Conservation (phyloP, 2,113 vertebrate genomes). For the Leptodactylus fuscus region DNA sequence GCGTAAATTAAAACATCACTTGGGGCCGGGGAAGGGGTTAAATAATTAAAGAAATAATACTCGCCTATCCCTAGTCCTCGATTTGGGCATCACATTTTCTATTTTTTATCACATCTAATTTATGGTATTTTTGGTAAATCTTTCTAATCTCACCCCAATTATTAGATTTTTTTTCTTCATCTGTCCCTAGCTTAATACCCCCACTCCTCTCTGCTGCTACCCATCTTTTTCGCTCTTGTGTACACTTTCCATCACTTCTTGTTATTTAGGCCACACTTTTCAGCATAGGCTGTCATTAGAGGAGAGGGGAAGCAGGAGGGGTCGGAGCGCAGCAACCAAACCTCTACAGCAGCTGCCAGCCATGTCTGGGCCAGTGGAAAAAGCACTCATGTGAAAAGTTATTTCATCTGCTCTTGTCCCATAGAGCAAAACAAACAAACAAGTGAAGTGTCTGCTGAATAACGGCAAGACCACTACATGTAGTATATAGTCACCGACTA, state of each 20-base stretch:
- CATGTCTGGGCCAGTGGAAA: slow-evolving; percentile 7
- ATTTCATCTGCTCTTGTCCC: slow-evolving; percentile 13
- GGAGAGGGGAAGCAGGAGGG: background rate
- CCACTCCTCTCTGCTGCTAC: background rate
- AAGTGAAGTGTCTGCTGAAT: background rate
- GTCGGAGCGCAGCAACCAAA: background rate
- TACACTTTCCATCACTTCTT: background rate
- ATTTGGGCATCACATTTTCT: no score
- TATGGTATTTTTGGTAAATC: background rate
- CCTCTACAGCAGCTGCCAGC: slow-evolving; percentile 5
- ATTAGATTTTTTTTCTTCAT: background rate
- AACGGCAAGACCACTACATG: background rate
- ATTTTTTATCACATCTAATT: background rate
- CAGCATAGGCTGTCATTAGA: background rate
- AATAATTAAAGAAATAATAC: no score
- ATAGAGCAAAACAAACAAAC: slow-evolving; percentile 17
- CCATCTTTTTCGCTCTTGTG: no score
- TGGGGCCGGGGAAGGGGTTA: no score
- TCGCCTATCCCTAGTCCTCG: no score
- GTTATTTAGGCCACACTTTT: background rate
- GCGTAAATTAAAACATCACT: no score
- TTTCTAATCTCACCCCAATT: background rate
- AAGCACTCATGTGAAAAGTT: slow-evolving; percentile 18
- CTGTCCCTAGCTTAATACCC: background rate
- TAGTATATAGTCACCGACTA: background rate